Evolutionary conservation across 2,888 invertebrate species (phyloP).

Genomic region (Acleris emargana): DNA sequence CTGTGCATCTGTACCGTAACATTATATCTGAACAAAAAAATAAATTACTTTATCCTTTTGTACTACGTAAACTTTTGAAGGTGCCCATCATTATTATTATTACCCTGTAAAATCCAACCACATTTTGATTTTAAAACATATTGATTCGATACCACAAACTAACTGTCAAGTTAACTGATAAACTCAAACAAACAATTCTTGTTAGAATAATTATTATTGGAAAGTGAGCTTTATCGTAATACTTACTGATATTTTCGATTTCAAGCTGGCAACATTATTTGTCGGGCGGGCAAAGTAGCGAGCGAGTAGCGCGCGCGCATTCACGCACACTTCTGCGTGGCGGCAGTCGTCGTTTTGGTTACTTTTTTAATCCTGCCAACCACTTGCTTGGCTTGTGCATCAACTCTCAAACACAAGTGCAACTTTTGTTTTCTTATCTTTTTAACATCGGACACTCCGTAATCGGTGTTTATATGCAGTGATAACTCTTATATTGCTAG

Average conservation of each 20-base stretch:
- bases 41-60: too few species aligned
- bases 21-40: too few species aligned
- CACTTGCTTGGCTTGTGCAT: conserved; percentile 51
- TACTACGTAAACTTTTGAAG: too few species aligned
- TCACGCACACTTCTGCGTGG: conserved; percentile 75
- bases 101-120: too few species aligned
- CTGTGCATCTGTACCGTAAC: too few species aligned
- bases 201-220: too few species aligned
- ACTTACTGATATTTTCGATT: background rate
- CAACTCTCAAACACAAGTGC: conserved; percentile 43
- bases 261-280: conserved; percentile 37
- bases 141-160: too few species aligned
- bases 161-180: too few species aligned
- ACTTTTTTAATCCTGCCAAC: conserved; percentile 61
- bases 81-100: too few species aligned
- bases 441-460: conserved; percentile 17
- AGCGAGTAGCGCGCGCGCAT: conserved; percentile 54
- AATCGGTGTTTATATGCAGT: conserved; percentile 40
- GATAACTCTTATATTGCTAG: conserved; percentile 45
- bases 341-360: conserved; percentile 62
- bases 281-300: conserved; percentile 37
- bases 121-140: too few species aligned
- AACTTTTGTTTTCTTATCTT: conserved; percentile 34
- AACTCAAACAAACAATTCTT: too few species aligned
- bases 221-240: background rate